Evolutionary conservation across 1,140 invertebrate genomes (phyloP), one percentile per base, ranked within the genome.

Genomic region (Matsumurasca onukii): DNA sequence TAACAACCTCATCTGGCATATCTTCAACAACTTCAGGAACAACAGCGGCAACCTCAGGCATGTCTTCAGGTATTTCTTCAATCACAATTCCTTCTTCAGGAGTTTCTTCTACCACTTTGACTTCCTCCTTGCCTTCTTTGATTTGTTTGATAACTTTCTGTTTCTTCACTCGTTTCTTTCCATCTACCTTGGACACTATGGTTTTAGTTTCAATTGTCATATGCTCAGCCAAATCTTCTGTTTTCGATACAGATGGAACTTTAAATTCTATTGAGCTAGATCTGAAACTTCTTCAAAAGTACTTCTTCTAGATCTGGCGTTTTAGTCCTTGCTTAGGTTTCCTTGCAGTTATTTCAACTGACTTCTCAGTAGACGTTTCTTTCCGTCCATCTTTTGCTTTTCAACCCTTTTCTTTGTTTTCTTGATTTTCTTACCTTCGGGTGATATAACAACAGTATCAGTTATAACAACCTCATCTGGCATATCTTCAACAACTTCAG

Each of bases 121-220:
- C 67, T 12, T 49, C 55, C 67, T 74, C 73, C 31, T 69, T 69
- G 9, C 67, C 73, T n/a, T 72, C 69, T 49, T 68, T 70, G 17
- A 72, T 68, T 22, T 30, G 64, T 74, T 52, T 75, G 66, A 30
- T 69, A 52, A 22, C 73, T 71, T 73, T 77, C 73, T 51, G 77
- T 73, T 45, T 69, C n/a, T 76, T 71, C 77, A 77, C 71, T 78
- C 78, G 15, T 79, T 80, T 5, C 75, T 72, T 48, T 70, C 68
- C 76, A 72, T 30, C 67, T 24, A 17, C 52, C 66, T 69, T 70
- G 61, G 30, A 27, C 1, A 71, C 31, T 9, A 63, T 24, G 17
- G 70, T 71, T 63, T 70, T 62, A 30, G 72, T 55, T 30, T 69
- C 80, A 73, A 24, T 75, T 22, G 27, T 45, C 27, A 25, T 52